Evolutionary conservation across 2,113 vertebrate species (phyloP).

Genomic region (Euleptes europaea): DNA sequence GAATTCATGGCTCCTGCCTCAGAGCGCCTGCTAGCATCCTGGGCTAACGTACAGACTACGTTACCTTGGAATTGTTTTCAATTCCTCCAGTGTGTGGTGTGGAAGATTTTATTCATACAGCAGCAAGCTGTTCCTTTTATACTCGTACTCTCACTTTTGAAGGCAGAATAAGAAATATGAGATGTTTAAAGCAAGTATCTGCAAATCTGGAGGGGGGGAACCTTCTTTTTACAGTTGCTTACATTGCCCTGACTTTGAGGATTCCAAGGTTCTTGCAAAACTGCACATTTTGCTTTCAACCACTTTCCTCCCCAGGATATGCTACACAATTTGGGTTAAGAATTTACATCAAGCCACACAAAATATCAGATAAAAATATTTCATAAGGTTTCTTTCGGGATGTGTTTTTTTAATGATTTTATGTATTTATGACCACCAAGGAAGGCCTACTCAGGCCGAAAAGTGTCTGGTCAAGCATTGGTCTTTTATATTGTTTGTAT

Average conservation of each 20-base stretch:
- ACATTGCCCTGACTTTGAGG: neutral
- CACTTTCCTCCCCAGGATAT: neutral
- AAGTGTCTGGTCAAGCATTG: too few species aligned
- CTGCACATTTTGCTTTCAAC: accelerated
- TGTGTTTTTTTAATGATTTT: too few species aligned
- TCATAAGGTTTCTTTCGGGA: too few species aligned
- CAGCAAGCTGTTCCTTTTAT: neutral
- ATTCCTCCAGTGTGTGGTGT: neutral
- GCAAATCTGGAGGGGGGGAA: neutral
- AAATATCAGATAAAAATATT: too few species aligned
- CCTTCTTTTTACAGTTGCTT: neutral
- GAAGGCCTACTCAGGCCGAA: too few species aligned
- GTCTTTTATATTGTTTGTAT: too few species aligned
- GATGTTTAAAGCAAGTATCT: neutral
- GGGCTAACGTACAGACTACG: neutral
- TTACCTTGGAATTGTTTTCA: slow-evolving; percentile 13
- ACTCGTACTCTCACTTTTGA: neutral
- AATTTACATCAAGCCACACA: too few species aligned
- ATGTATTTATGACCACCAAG: too few species aligned
- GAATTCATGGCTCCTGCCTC: neutral
- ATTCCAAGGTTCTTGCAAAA: neutral
- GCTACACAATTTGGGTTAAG: too few species aligned
- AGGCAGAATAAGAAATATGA: neutral
- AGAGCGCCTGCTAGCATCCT: neutral
- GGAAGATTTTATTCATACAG: neutral